phyloP scores from a whole-genome alignment of 2,113 vertebrate genomes.

The Tringa solitaria region DNA sequence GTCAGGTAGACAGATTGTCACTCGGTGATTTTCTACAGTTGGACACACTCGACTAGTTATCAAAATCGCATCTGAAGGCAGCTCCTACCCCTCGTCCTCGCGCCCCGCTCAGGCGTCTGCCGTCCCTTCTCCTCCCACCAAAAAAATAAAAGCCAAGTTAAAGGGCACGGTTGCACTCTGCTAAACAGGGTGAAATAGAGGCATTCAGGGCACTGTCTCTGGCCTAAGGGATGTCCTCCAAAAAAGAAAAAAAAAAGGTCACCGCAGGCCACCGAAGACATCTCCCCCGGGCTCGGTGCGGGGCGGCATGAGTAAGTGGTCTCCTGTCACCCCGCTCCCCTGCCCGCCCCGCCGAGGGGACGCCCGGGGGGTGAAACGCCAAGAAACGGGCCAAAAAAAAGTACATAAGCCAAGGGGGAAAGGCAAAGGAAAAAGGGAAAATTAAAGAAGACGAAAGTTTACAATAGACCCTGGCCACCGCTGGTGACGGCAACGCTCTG shows the following conservation, averaged over 20 bases:
- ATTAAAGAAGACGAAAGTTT: background rate
- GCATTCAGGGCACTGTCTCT: conserved; percentile 75
- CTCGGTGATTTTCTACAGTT: conserved; percentile 81
- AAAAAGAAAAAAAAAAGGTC: conserved; percentile 78
- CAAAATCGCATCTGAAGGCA: conserved; percentile 78
- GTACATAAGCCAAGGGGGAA: background rate
- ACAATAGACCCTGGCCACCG: background rate
- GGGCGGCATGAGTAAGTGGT: conserved; percentile 82
- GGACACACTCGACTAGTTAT: conserved; percentile 80
- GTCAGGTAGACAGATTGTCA: conserved; percentile 83
- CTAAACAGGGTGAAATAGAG: conserved; percentile 76
- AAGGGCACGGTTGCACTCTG: conserved; percentile 78
- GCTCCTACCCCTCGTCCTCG: conserved; percentile 74
- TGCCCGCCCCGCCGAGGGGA: background rate
- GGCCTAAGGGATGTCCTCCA: conserved; percentile 77
- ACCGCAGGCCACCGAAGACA: conserved; percentile 81
- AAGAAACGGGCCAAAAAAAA: background rate
- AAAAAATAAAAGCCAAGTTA: conserved; percentile 76
- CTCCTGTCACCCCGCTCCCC: conserved; percentile 68
- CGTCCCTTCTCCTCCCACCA: conserved; percentile 82
- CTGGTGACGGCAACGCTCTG: rapidly evolving
- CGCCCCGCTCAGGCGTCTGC: conserved; percentile 83
- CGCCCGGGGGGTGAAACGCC: background rate
- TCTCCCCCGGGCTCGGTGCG: conserved; percentile 73
- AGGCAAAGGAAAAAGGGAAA: background rate